These are phyloP conservation scores for Globia sparganii DNA, from an alignment of 2,888 invertebrate genomes.

Conservation along the genomic window DNA sequence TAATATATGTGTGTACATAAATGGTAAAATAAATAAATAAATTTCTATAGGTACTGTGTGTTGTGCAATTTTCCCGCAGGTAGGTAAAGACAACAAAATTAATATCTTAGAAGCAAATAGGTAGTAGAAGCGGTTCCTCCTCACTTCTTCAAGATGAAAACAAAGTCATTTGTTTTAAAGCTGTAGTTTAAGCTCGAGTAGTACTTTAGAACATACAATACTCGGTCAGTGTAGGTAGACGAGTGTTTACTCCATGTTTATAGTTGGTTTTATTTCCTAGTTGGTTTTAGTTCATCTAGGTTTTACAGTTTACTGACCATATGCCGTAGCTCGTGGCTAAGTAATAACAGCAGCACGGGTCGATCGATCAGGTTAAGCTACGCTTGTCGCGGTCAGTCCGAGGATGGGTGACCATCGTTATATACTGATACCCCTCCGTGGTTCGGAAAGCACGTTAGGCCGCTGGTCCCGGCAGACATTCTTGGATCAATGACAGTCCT, in stretches of 20 bases:
- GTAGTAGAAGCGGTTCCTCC: not conserved
- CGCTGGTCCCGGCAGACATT: no score
- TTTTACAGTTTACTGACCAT: not conserved
- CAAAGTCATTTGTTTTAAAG: not conserved
- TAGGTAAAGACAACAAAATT: not conserved
- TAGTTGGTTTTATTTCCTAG: not conserved
- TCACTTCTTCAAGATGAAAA: not conserved
- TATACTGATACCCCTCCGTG: no score
- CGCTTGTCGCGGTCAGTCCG: no score
- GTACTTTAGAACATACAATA: not conserved
- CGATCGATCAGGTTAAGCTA: not conserved
- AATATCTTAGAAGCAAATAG: not conserved
- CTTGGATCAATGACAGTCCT: no score
- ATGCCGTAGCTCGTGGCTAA: not conserved
- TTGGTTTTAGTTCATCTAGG: not conserved
- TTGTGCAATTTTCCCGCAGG: not conserved
- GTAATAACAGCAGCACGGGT: not conserved
- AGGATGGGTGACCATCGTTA: no score
- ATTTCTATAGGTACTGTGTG: no score
- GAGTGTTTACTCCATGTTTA: not conserved
- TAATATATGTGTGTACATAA: no score
- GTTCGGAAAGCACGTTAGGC: no score
- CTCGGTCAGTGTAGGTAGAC: not conserved
- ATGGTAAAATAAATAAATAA: no score
- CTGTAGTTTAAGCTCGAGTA: not conserved